A percentile compares a stretch with the other conserved stretches of the same genome.
Conservation (phyloP, 2,888 invertebrate species). For the Euclidia mi region DNA sequence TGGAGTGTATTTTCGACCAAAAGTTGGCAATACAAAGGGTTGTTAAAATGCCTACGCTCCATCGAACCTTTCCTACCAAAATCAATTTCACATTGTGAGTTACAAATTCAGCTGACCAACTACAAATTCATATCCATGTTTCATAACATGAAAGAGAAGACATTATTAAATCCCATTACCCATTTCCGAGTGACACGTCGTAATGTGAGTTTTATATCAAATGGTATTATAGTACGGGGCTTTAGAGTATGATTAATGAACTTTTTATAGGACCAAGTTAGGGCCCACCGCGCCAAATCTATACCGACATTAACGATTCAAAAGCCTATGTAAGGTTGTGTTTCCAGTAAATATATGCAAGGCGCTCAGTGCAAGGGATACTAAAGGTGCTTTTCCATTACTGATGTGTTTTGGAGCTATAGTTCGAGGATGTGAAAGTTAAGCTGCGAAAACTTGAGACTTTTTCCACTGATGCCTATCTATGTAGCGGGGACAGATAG, state of each 20-base stretch:
- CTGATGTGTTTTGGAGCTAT: too few relatives aligned
- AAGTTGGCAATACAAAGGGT: too few relatives aligned
- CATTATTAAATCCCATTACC: slow-evolving; percentile 2
- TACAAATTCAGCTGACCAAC: not conserved
- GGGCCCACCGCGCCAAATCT: slow-evolving; percentile 76
- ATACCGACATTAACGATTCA: slow-evolving; percentile 71
- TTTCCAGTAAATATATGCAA: slow-evolving; percentile 15
- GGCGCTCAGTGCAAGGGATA: too few relatives aligned
- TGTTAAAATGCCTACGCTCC: too few relatives aligned
- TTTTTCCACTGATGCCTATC: too few relatives aligned
- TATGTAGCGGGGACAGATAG: too few relatives aligned
- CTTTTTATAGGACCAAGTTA: slow-evolving; percentile 64
- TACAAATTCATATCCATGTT: not conserved
- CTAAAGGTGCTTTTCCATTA: too few relatives aligned
- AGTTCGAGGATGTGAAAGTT: too few relatives aligned
- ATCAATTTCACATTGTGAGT: too few relatives aligned
- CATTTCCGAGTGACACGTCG: slow-evolving; percentile 11
- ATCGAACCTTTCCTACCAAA: too few relatives aligned
- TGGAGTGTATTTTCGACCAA: too few relatives aligned
- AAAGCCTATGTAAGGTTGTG: slow-evolving; percentile 51
- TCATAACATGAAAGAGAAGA: not conserved
- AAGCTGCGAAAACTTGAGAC: too few relatives aligned
- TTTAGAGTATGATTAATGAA: slow-evolving; percentile 70
- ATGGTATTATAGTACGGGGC: slow-evolving; percentile 65
- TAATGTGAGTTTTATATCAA: slow-evolving; percentile 61